phyloP scores from a whole-genome alignment of 2,113 vertebrate species.

The Neofelis nebulosa region DNA sequence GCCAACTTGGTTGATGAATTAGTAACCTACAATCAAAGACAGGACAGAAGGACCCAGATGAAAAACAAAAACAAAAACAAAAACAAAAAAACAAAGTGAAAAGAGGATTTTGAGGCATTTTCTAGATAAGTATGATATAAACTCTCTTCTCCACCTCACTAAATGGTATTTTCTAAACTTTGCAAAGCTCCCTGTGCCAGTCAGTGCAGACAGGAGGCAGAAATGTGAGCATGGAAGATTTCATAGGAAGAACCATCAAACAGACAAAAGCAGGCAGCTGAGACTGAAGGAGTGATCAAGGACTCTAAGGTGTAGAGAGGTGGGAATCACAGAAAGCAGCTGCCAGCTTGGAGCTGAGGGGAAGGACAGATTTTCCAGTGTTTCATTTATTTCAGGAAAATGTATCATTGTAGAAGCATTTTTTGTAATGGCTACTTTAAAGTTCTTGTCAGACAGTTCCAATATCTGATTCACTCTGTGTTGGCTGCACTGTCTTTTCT shows the following conservation, averaged over 20 bases:
- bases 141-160: neutral
- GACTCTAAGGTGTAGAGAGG: neutral
- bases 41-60: neutral
- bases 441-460: neutral
- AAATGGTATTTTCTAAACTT: neutral
- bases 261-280: too few relatives aligned
- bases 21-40: neutral
- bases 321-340: neutral
- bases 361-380: too few relatives aligned
- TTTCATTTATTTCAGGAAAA: neutral
- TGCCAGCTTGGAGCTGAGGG: neutral
- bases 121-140: neutral
- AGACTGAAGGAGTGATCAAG: neutral
- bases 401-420: neutral
- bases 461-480: neutral
- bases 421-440: neutral
- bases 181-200: neutral
- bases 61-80: neutral
- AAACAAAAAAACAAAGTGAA: neutral
- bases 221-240: too few relatives aligned
- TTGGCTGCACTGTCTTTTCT: neutral
- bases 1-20: neutral
- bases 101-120: neutral
- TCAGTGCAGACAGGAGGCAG: rapidly evolving
- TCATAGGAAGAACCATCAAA: neutral